Evolutionary conservation across 2,113 vertebrate genomes (phyloP).

Genomic region (Callipepla squamata): DNA sequence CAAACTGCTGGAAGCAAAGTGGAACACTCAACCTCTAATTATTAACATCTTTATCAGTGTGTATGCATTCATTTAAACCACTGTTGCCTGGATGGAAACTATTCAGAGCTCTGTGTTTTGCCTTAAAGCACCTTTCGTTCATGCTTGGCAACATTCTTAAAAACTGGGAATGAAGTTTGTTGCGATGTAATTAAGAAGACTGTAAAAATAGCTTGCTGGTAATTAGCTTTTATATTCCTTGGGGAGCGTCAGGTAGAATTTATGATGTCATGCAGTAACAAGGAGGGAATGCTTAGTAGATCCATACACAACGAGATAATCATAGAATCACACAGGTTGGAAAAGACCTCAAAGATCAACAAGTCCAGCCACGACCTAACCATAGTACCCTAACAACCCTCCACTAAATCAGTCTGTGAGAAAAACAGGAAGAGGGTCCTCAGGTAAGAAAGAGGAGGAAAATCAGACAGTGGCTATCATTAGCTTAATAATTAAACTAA

Average conservation of each 20-base stretch:
- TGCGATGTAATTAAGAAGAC: slow-evolving; percentile 40
- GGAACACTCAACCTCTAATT: slow-evolving; percentile 47
- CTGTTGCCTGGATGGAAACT: slow-evolving; percentile 35
- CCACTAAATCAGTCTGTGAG: too few relatives aligned
- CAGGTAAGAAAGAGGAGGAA: background rate
- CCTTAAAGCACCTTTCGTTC: slow-evolving; percentile 56
- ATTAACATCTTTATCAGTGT: slow-evolving; percentile 64
- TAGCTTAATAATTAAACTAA: background rate
- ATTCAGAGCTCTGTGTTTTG: slow-evolving; percentile 27
- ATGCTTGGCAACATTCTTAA: slow-evolving; percentile 43
- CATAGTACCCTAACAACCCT: too few relatives aligned
- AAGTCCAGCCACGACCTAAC: too few relatives aligned
- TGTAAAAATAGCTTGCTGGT: slow-evolving; percentile 35
- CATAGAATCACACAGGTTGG: too few relatives aligned
- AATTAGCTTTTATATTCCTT: slow-evolving; percentile 48
- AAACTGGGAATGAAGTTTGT: slow-evolving; percentile 23
- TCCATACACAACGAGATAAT: background rate
- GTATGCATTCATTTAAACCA: slow-evolving; percentile 36
- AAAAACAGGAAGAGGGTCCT: background rate
- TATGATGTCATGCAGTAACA: slow-evolving; percentile 15
- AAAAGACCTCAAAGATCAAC: too few relatives aligned
- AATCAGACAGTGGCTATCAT: background rate
- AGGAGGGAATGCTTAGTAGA: background rate
- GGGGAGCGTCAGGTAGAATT: slow-evolving; percentile 55
- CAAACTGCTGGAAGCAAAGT: slow-evolving; percentile 10